Evolutionary conservation across 2,888 invertebrate genomes (phyloP).

Genomic region (Scelioninae gen. 1): DNA sequence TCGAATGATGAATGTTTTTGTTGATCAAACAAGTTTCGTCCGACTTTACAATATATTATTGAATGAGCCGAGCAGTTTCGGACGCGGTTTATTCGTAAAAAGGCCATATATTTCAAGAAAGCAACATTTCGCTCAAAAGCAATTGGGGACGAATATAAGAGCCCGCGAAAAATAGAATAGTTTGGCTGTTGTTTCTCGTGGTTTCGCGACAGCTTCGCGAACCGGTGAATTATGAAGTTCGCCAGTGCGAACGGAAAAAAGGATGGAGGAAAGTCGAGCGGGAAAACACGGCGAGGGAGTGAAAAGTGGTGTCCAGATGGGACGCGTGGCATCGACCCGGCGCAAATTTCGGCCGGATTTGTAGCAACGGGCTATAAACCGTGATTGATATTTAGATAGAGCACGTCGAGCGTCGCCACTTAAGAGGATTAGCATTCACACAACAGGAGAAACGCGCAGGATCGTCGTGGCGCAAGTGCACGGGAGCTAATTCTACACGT

Average conservation of each 20-base stretch:
- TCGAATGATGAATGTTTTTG: constrained; percentile 68
- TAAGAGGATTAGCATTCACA: constrained; percentile 82
- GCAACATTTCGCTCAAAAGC: constrained; percentile 69
- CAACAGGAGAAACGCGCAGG: constrained; percentile 73
- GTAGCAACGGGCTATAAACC: constrained; percentile 73
- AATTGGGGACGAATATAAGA: constrained; percentile 58
- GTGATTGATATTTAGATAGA: constrained; percentile 83
- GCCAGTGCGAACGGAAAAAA: constrained; percentile 33
- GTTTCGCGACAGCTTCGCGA: constrained; percentile 60
- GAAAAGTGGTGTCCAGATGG: constrained; percentile 52
- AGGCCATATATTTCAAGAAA: constrained; percentile 66
- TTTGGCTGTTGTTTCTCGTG: constrained; percentile 67
- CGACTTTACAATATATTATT: constrained; percentile 69
- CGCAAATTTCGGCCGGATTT: constrained; percentile 70
- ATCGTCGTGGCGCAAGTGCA: constrained; percentile 60
- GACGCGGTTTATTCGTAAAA: constrained; percentile 62
- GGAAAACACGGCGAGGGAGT: constrained; percentile 11
- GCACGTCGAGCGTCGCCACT: constrained; percentile 80
- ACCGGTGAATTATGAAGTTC: constrained; percentile 64
- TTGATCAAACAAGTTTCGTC: constrained; percentile 66
- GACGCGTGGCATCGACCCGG: constrained; percentile 72
- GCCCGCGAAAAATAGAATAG: constrained; percentile 65
- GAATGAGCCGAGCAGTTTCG: constrained; percentile 56
- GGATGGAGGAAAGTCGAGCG: neutral
- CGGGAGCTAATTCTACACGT: constrained; percentile 60